A percentile compares a stretch with the other conserved stretches of the same genome.
Evolutionary conservation across 1,140 invertebrate species (phyloP).

Genomic region (Monochamus saltuarius): DNA sequence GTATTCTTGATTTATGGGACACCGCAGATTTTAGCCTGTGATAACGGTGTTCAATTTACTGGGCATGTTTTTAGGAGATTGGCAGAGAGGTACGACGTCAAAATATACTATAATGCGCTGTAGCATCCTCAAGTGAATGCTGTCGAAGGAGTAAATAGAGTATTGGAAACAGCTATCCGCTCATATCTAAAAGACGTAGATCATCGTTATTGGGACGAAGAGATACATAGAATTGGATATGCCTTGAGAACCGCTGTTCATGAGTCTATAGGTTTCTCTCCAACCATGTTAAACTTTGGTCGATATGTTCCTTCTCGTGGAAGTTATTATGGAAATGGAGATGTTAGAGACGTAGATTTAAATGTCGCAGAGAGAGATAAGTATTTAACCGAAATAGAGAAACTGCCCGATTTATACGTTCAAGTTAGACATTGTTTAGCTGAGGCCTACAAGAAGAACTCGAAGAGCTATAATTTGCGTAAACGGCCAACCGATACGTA

Average conservation of each 20-base stretch:
- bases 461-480: conserved; percentile 4
- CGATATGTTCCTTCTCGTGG: conserved; percentile 20
- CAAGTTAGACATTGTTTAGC: not conserved
- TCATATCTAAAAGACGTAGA: conserved; percentile 37
- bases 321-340: not conserved
- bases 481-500: not conserved
- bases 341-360: not conserved
- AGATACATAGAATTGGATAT: conserved; percentile 33
- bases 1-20: conserved; percentile 24
- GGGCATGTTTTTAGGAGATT: conserved; percentile 15
- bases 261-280: conserved; percentile 41
- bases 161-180: conserved; percentile 41
- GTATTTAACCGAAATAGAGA: not conserved
- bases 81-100: conserved; percentile 9
- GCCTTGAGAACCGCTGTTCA: conserved; percentile 41
- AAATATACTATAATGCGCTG: conserved; percentile 17
- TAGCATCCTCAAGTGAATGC: conserved; percentile 29
- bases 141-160: conserved; percentile 41
- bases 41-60: conserved; percentile 25
- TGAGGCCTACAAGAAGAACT: conserved; percentile 1
- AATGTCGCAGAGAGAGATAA: not conserved
- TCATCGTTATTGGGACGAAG: conserved; percentile 43
- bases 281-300: conserved; percentile 37
- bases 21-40: conserved; percentile 14
- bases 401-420: not conserved